Base-by-base conservation (phyloP, 2,113 vertebrate genomes). In the Onychostoma macrolepis region DNA sequence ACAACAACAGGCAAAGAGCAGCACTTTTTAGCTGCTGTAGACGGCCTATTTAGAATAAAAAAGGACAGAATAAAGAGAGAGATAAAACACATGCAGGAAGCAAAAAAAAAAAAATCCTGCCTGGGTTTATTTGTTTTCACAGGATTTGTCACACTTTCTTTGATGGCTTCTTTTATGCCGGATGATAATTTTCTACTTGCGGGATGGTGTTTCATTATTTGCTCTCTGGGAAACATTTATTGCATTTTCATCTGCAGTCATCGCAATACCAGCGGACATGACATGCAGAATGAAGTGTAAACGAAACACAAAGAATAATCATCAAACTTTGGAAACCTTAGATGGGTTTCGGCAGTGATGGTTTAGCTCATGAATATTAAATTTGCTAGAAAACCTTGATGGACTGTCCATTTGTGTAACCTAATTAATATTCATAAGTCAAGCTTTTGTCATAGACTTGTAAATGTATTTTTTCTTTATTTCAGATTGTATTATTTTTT, bases 191-290 rank as follows among this genome's bases (percentile, higher is more conserved):
- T n/a, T 65, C 24, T 65, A 28, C 38, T 63, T 45, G 58, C 1
- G 2, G 61, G 80, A 43, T 12, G n/a, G 38, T 30, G n/a, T 81
- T 65, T 81, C 38, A 81, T 81, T 65, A 67, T 81, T 81, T 81
- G 38, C 58, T 65, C 58, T 81, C n/a, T 28, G 80, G 41, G n/a
- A 81, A 65, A 81, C 79, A 43, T 26, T 63, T 80, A 80, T 63
- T 80, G 78, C 12, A 26, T 80, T 80, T 61, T 65, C 58, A 45
- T 63, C 56, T 81, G 58, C n/a, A 28, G 58, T 45, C 79, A 19
- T 61, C 24, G 0, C 21, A 63, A 79, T 19, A 36, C 2, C 15
- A 26, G 33, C 4, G 8, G 61, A 81, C 58, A 65, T 65, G 58
- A 81, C 17, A 5, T n/a, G 30, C 36, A 19, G 7, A 24, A 38